phyloP scores from a whole-genome alignment of 2,888 invertebrate genomes.

The Mythimna lalbum region DNA sequence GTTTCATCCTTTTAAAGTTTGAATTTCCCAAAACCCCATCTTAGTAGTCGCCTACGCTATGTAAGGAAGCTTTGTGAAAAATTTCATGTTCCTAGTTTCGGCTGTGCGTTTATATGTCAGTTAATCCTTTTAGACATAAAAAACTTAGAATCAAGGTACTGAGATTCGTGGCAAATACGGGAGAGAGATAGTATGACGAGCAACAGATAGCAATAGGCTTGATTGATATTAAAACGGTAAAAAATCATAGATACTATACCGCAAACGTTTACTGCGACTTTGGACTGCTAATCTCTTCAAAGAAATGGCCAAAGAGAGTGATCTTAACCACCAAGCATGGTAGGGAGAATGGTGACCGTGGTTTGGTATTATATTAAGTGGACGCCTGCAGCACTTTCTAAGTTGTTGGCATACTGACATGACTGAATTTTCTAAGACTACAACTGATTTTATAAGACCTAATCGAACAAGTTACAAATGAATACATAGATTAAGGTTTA shows the following conservation, averaged over 20 bases:
- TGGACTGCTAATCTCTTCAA: neutral
- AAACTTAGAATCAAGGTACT: neutral
- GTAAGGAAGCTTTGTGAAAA: no score
- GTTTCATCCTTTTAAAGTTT: no score
- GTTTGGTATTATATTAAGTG: slow-evolving; percentile 15
- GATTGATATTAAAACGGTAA: neutral
- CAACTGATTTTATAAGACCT: neutral
- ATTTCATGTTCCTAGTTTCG: no score
- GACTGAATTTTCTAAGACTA: no score
- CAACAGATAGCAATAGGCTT: neutral
- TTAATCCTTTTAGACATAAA: no score
- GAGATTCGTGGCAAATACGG: neutral
- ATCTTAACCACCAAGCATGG: neutral
- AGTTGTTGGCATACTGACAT: neutral
- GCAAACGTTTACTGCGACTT: neutral
- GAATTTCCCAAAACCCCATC: no score
- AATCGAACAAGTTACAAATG: neutral
- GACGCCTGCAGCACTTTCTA: neutral
- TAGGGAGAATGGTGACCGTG: slow-evolving; percentile 5
- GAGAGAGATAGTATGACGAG: neutral
- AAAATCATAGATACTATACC: neutral
- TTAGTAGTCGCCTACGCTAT: no score
- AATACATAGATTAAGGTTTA: no score
- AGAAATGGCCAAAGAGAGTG: neutral
- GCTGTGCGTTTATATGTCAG: no score